These are phyloP conservation scores for Regulus satrapa DNA, from an alignment of 2,113 vertebrate species.

Conservation along the genomic window DNA sequence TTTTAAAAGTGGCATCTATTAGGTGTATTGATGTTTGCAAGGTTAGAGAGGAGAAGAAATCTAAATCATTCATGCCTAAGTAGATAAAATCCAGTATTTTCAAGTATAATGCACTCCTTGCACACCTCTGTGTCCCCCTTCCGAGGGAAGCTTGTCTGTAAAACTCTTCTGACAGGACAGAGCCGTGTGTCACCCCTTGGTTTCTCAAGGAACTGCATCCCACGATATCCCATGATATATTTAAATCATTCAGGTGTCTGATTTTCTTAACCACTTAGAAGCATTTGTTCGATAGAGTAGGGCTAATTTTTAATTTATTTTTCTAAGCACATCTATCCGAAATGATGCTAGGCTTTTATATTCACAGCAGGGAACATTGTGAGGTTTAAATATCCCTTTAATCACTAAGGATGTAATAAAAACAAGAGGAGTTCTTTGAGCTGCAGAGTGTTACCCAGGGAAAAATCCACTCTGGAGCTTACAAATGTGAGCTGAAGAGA, in stretches of 20 bases:
- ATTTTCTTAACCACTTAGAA: conserved; percentile 17
- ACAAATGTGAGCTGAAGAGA: conserved; percentile 64
- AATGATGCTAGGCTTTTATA: conserved; percentile 63
- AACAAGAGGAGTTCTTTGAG: conserved; percentile 64
- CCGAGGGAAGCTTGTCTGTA: neutral
- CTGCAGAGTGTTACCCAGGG: conserved; percentile 65
- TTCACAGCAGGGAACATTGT: conserved; percentile 56
- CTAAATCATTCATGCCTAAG: neutral
- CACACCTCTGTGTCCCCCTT: neutral
- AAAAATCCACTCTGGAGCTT: conserved; percentile 64
- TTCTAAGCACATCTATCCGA: conserved; percentile 45
- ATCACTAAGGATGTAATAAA: conserved; percentile 71
- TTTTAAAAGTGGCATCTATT: neutral
- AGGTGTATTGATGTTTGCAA: neutral
- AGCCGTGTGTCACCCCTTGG: neutral
- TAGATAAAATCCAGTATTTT: neutral
- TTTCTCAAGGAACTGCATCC: neutral
- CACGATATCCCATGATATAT: too few relatives aligned
- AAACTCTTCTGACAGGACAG: neutral
- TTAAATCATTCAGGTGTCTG: neutral
- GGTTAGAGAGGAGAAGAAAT: neutral
- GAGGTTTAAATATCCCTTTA: conserved; percentile 68
- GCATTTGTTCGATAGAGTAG: conserved; percentile 24
- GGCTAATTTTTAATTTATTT: conserved; percentile 63
- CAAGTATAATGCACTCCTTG: neutral